A percentile compares a stretch with the other conserved stretches of the same genome.
These are phyloP conservation scores for Diogma glabrata DNA, from an alignment of 2,888 invertebrate species.

Conservation along the genomic window DNA sequence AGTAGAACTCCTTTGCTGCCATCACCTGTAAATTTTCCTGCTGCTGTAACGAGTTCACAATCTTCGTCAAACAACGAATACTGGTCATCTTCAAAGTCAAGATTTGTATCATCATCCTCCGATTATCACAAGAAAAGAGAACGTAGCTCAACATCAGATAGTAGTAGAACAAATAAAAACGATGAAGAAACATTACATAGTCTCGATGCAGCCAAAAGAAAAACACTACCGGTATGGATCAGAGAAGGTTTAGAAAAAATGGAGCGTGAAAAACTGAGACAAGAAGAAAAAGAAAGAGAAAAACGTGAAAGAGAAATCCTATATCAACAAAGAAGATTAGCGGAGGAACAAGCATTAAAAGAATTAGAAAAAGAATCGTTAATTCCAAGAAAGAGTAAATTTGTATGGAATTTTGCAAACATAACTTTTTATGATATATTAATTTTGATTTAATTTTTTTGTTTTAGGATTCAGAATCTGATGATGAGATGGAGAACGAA, in stretches of 20 bases:
- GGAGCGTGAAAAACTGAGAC: conserved; percentile 85
- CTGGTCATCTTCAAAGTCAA: not conserved
- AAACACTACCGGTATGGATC: conserved; percentile 95
- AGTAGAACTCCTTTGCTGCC: no score
- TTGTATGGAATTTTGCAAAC: not conserved
- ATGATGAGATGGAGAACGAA: no score
- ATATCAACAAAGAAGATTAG: conserved; percentile 38
- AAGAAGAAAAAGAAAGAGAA: conserved; percentile 66
- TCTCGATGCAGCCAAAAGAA: conserved; percentile 73
- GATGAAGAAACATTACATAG: conserved; percentile 29
- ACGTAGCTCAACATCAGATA: conserved; percentile 62
- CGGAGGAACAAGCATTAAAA: conserved; percentile 40
- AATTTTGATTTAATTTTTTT: conserved; percentile 17
- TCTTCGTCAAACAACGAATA: no score
- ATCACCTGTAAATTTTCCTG: no score
- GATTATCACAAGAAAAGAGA: conserved; percentile 20
- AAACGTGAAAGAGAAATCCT: conserved; percentile 49
- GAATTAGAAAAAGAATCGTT: conserved; percentile 17
- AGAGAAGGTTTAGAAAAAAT: conserved; percentile 86
- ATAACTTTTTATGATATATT: not conserved
- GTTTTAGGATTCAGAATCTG: conserved; percentile 8
- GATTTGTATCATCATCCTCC: not conserved
- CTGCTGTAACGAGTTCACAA: not conserved
- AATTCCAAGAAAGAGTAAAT: conserved; percentile 11
- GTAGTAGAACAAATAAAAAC: conserved; percentile 56